These are phyloP conservation scores for Notoglanidium macrostoma DNA, from an alignment of 2,797 vertebrate genomes.

Conservation along the genomic window DNA sequence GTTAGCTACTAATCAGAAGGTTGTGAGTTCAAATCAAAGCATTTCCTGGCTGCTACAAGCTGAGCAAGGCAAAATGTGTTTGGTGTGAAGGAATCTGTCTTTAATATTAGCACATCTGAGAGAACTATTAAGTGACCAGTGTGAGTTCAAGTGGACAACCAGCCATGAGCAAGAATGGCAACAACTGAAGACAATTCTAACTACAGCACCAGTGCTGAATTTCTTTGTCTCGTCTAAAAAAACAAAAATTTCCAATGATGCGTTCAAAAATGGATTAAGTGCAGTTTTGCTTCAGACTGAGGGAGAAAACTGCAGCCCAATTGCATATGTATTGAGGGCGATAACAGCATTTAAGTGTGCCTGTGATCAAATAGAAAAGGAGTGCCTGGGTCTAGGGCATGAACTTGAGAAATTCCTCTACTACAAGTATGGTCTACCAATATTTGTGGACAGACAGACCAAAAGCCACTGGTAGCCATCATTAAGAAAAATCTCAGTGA, in stretches of 20 bases:
- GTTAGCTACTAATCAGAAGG: too few relatives aligned
- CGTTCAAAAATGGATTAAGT: constrained; percentile 25
- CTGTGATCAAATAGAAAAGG: constrained; percentile 18
- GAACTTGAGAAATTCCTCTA: too few relatives aligned
- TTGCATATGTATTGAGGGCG: background rate
- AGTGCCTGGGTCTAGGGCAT: background rate
- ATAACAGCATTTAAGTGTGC: background rate
- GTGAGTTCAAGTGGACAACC: constrained; percentile 2
- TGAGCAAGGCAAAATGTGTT: too few relatives aligned
- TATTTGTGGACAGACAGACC: too few relatives aligned
- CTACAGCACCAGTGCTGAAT: background rate
- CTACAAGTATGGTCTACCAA: too few relatives aligned
- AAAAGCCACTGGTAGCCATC: too few relatives aligned
- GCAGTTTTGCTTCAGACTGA: background rate
- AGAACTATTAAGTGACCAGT: constrained; percentile 16
- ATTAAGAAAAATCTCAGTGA: too few relatives aligned
- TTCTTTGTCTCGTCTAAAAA: constrained; percentile 11
- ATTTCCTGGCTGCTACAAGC: too few relatives aligned
- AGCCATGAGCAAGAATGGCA: constrained; percentile 30
- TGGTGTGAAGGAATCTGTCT: background rate
- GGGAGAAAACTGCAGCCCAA: background rate
- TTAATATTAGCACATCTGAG: background rate
- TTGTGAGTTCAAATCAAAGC: too few relatives aligned
- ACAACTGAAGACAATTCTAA: background rate
- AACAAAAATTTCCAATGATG: constrained; percentile 10